Conservation (phyloP, 2,113 vertebrate genomes). For the Eptesicus fuscus region DNA sequence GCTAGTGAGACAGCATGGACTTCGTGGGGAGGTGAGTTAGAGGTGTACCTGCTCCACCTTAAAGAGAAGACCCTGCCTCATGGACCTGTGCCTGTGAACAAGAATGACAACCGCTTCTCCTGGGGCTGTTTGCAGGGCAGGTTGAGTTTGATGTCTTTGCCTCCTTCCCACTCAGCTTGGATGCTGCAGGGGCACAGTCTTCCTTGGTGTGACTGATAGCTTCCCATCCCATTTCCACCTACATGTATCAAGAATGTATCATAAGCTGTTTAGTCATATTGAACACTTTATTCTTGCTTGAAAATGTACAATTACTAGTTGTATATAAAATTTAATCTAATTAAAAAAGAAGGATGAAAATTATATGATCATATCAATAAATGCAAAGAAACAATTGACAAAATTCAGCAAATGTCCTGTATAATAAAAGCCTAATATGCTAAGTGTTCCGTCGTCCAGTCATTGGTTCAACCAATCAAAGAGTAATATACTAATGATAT, state of each 20-base stretch:
- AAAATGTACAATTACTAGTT: neutral
- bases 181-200: neutral
- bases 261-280: neutral
- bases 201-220: neutral
- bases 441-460: no score
- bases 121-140: neutral
- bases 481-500: no score
- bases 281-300: neutral
- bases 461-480: no score
- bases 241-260: neutral
- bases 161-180: neutral
- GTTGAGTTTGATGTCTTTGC: neutral
- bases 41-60: rapidly evolving
- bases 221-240: neutral
- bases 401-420: no score
- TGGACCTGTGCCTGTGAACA: neutral
- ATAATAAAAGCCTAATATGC: no score
- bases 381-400: no score
- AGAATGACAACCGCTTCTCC: neutral
- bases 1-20: constrained; percentile 85
- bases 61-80: neutral
- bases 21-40: constrained; percentile 68
- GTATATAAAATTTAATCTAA: constrained; percentile 10
- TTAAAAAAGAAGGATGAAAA: neutral
- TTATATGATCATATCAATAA: no score